Evolutionary conservation across 2,113 vertebrate genomes (phyloP), one percentile per base, ranked within the genome.

Genomic region (Drymodes brunneopygia): DNA sequence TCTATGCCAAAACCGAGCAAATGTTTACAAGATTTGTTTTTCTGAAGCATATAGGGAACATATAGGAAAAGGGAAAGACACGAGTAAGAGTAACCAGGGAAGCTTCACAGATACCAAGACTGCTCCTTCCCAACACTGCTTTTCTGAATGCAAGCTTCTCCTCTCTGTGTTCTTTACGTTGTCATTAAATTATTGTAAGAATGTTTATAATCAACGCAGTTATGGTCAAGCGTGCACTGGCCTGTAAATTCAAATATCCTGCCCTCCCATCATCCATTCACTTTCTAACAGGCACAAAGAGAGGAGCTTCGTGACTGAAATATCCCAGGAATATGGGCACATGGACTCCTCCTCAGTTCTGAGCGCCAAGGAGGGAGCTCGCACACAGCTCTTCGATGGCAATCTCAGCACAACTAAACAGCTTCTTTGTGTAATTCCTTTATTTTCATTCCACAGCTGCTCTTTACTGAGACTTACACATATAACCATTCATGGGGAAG

Each of bases 391-490:
- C 66, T 64, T 53, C 33, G 9, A 74, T 40, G 40, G 80, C 65
- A 95, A 67, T 22, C 17, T 7, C 78, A 89, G 67, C 3, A 31
- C 73, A 84, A 47, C n/a, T 14, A 0, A 92, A 84, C 66, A 64
- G 69, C 81, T 71, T 94, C 72, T 74, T 67, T 60, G 71, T 80
- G 42, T 51, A 92, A 93, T 94, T 77, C 72, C 92, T 91, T 61
- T 48, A 50, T 90, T 93, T 86, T 78, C 74, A 96, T 93, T 90
- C 89, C 92, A 75, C 94, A 95, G 85, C 88, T 96, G 95, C 90
- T 96, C 90, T 60, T 91, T 60, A 47, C 93, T 73, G 74, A 88
- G 87, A 40, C 90, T 92, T 86, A 69, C 74, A 81, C 91, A 60
- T 65, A 88, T 33, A 95, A 90, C 61, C 42, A 53, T 78, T 69